phyloP scores from a whole-genome alignment of 2,888 invertebrate genomes.

The Polyploca ridens region DNA sequence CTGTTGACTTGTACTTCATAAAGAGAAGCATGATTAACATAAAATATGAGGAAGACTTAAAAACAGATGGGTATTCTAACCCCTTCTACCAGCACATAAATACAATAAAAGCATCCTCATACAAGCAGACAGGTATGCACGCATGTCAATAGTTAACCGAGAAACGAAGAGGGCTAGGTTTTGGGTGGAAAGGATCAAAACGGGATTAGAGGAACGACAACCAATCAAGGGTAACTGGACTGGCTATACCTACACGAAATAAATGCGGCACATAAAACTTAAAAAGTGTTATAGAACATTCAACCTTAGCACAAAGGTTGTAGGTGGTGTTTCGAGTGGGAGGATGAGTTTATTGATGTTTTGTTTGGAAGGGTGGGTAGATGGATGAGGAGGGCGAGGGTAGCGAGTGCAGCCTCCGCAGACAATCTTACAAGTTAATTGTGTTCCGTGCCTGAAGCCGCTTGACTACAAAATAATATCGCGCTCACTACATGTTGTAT shows the following conservation, averaged over 20 bases:
- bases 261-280: slow-evolving; percentile 83
- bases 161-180: slow-evolving; percentile 82
- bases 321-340: slow-evolving; percentile 50
- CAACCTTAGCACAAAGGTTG: slow-evolving; percentile 38
- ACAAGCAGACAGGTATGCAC: slow-evolving; percentile 70
- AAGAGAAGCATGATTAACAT: too few species aligned
- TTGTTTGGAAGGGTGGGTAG: slow-evolving; percentile 82
- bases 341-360: slow-evolving; percentile 79
- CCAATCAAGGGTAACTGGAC: slow-evolving; percentile 88
- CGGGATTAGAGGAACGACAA: slow-evolving; percentile 89
- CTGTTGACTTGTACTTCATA: too few species aligned
- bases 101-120: slow-evolving; percentile 47
- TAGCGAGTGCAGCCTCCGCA: slow-evolving; percentile 80
- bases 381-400: slow-evolving; percentile 77
- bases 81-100: slow-evolving; percentile 24
- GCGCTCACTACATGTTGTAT: slow-evolving; percentile 49
- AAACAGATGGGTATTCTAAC: background rate
- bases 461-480: slow-evolving; percentile 81
- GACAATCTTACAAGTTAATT: slow-evolving; percentile 85
- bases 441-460: slow-evolving; percentile 82
- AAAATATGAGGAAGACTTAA: background rate
- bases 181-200: slow-evolving; percentile 87
- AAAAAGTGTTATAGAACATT: slow-evolving; percentile 42
- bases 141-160: slow-evolving; percentile 82
- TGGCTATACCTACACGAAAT: slow-evolving; percentile 83